A percentile compares a stretch with the other conserved stretches of the same genome.
Conservation (phyloP, 1,140 invertebrate species). For the Drosophila trapezifrons region DNA sequence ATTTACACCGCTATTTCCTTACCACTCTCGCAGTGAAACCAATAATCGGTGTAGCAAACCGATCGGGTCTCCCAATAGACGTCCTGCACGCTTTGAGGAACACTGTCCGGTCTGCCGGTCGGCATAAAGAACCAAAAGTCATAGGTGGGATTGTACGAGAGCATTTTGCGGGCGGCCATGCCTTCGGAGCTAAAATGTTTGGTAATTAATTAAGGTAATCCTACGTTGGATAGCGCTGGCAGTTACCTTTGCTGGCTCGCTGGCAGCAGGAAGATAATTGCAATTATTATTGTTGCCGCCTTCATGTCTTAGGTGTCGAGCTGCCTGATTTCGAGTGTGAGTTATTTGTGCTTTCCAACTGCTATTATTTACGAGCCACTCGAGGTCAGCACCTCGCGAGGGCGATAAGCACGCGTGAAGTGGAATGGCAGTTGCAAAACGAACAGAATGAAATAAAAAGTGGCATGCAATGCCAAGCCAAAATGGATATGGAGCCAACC, state of each 20-base stretch:
- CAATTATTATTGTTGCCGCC: slow-evolving; percentile 28
- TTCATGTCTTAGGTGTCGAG: slow-evolving; percentile 43
- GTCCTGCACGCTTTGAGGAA: slow-evolving; percentile 19
- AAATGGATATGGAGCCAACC: slow-evolving; percentile 23
- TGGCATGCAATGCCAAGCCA: slow-evolving; percentile 47
- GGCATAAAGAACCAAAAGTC: slow-evolving; percentile 63
- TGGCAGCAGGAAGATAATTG: slow-evolving; percentile 35
- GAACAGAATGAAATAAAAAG: slow-evolving; percentile 13
- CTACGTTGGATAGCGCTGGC: background rate
- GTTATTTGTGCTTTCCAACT: slow-evolving; percentile 23
- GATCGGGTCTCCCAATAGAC: slow-evolving; percentile 27
- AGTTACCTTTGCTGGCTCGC: slow-evolving; percentile 28
- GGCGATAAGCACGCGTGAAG: slow-evolving; percentile 47
- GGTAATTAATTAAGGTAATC: slow-evolving; percentile 3
- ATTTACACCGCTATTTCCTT: slow-evolving; percentile 6
- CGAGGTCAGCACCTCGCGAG: slow-evolving; percentile 29
- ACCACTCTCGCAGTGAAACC: slow-evolving; percentile 46
- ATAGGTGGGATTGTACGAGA: slow-evolving; percentile 65
- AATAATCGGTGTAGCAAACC: slow-evolving; percentile 49
- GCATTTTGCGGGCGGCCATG: slow-evolving; percentile 2
- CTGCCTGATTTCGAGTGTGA: slow-evolving; percentile 49
- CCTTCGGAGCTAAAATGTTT: slow-evolving; percentile 5
- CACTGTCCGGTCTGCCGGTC: slow-evolving; percentile 23
- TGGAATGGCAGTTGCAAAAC: slow-evolving; percentile 18
- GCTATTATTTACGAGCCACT: slow-evolving; percentile 46